Percentiles rank a stretch among this genome's conserved stretches.
These are phyloP conservation scores for Enoplosus armatus DNA, from an alignment of 2,797 vertebrate species.

Conservation along the genomic window DNA sequence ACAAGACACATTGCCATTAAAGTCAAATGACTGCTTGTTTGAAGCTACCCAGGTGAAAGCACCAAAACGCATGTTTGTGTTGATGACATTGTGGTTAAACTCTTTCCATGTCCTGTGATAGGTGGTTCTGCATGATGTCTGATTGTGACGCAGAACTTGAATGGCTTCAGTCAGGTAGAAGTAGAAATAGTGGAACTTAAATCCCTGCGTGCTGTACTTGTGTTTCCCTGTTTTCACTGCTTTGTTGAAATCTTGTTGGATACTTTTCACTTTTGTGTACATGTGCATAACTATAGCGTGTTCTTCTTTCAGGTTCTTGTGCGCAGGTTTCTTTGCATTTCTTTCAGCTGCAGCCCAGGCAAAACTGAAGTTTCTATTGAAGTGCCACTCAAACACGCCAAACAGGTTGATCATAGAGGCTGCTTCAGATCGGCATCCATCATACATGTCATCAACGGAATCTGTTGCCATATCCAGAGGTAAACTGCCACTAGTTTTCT, in stretches of 20 bases:
- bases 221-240: slow-evolving; percentile 51
- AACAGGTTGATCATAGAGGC: slow-evolving; percentile 44
- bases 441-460: slow-evolving; percentile 69
- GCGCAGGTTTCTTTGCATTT: slow-evolving; percentile 30
- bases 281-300: slow-evolving; percentile 54
- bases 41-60: slow-evolving; percentile 36
- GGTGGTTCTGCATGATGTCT: slow-evolving; percentile 36
- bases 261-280: slow-evolving; percentile 19
- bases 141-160: slow-evolving; percentile 39
- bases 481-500: slow-evolving; percentile 11
- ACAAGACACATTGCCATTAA: slow-evolving; percentile 48
- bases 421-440: slow-evolving; percentile 42
- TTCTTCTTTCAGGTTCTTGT: slow-evolving; percentile 41
- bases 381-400: slow-evolving; percentile 53
- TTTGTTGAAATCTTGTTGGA: slow-evolving; percentile 35
- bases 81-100: slow-evolving; percentile 29
- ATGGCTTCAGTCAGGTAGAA: slow-evolving; percentile 64
- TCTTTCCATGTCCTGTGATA: slow-evolving; percentile 30
- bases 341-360: slow-evolving; percentile 50
- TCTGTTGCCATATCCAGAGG: slow-evolving; percentile 61
- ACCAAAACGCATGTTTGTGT: slow-evolving; percentile 57
- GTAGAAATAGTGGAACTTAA: slow-evolving; percentile 65
- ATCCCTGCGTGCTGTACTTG: slow-evolving; percentile 36
- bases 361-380: slow-evolving; percentile 30
- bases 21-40: slow-evolving; percentile 1